Conservation (phyloP, 1,140 invertebrate species). For the Eueides isabella region DNA sequence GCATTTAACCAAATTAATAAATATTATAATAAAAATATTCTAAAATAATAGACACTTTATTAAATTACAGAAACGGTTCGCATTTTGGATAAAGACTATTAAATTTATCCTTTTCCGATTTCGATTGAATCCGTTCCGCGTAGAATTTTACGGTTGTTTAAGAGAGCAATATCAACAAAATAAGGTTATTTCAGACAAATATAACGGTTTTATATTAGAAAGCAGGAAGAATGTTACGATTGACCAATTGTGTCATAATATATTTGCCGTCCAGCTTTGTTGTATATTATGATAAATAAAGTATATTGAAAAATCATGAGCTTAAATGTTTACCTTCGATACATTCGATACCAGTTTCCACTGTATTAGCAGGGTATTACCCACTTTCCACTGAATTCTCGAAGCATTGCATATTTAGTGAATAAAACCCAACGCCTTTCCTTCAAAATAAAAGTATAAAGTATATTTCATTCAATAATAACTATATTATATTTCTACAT, state of each 20-base stretch:
- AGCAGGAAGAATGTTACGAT: neutral
- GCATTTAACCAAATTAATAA: no score
- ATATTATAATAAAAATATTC: no score
- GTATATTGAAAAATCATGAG: neutral
- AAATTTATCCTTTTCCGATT: conserved; percentile 10
- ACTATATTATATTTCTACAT: no score
- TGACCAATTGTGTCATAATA: neutral
- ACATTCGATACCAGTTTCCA: no score
- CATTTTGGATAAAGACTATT: conserved; percentile 1
- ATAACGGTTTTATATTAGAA: neutral
- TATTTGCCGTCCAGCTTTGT: no score
- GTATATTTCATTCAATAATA: no score
- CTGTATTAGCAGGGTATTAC: no score
- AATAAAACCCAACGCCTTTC: no score
- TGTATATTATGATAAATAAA: neutral
- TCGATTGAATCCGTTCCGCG: neutral
- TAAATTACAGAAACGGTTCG: neutral
- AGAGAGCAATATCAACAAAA: conserved; percentile 13
- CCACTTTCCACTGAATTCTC: no score
- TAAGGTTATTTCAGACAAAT: neutral
- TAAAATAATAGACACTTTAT: neutral
- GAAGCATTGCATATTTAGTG: no score
- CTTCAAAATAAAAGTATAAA: no score
- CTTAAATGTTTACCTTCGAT: no score
- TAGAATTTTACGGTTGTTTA: conserved; percentile 4